Base-by-base conservation (phyloP, 2,888 invertebrate genomes). In the Vesta saturnalis region DNA sequence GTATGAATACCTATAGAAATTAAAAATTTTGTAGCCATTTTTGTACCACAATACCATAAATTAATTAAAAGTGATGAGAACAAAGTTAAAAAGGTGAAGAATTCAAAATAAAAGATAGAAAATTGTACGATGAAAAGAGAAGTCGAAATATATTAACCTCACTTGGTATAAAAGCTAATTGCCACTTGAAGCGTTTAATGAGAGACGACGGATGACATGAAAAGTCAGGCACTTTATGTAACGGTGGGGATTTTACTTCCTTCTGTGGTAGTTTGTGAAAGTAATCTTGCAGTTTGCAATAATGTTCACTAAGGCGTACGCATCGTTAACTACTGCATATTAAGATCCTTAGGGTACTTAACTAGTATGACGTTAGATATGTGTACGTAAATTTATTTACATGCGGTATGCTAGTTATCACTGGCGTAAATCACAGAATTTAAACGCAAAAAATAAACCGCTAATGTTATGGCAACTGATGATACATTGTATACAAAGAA, bases 171-270 rank as follows among this genome's bases (percentile, higher is more conserved):
- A 80, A 69, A 81, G 81, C 83, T 83, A 83, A 83, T 83, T 83
- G 83, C 82, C 83, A 82, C 83, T 83, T 77, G 79, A 82, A 77
- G 79, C 80, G 77, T 80, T 81, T 82, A 82, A 83, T 82, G 81
- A 82, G 80, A 81, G 79, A 80, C 81, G 82, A 79, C 80, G 81
- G 78, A 75, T 74, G 71, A 60, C 59, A 72, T 72, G 69, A 73
- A 72, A 72, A 69, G 73, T 67, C 69, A 63, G 72, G 72, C 69
- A 71, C 74, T 72, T 72, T 70, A 69, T 71, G 60, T 18, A 60
- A 69, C 59, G 60, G 58, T 56, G 58, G 67, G 73, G 65, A 63
- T 67, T 70, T 60, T 57, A 70, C 74, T 72, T 77, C 73, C 74
- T 77, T 73, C 77, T 72, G 72, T 73, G 69, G 49, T 70, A 70